Conservation (phyloP, 2,888 invertebrate species). For the Aporophyla lueneburgensis region DNA sequence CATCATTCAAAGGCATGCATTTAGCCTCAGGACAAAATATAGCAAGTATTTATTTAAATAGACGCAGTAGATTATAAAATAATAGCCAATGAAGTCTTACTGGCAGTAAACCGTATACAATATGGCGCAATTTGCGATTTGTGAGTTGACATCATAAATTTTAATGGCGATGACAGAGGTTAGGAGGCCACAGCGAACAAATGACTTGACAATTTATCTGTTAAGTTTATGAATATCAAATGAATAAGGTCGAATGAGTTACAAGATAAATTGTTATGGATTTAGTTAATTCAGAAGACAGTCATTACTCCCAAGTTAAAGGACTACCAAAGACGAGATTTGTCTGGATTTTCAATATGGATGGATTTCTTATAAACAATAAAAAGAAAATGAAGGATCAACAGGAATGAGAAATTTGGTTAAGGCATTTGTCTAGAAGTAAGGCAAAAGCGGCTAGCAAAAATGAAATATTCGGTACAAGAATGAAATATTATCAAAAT, state of each 20-base stretch:
- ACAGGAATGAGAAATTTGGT: neutral
- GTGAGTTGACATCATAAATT: conserved; percentile 59
- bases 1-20: conserved; percentile 16
- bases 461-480: neutral
- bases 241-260: conserved; percentile 50
- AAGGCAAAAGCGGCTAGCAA: neutral
- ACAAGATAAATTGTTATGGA: conserved; percentile 29
- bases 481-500: neutral
- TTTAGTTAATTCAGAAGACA: conserved; percentile 4
- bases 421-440: too few species aligned
- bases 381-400: neutral
- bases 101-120: conserved; percentile 33
- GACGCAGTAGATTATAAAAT: conserved; percentile 34
- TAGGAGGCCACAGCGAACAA: conserved; percentile 41
- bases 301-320: neutral
- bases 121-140: conserved; percentile 43
- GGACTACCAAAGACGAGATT: neutral
- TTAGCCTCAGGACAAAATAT: conserved; percentile 26
- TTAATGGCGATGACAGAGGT: conserved; percentile 58
- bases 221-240: conserved; percentile 57
- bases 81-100: conserved; percentile 24
- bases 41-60: conserved; percentile 11
- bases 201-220: conserved; percentile 60
- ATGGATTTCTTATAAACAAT: too few species aligned
- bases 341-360: neutral